Percentiles rank a stretch among this genome's conserved stretches.
phyloP scores from a whole-genome alignment of 2,797 vertebrate genomes.

The Propithecus perrieri region DNA sequence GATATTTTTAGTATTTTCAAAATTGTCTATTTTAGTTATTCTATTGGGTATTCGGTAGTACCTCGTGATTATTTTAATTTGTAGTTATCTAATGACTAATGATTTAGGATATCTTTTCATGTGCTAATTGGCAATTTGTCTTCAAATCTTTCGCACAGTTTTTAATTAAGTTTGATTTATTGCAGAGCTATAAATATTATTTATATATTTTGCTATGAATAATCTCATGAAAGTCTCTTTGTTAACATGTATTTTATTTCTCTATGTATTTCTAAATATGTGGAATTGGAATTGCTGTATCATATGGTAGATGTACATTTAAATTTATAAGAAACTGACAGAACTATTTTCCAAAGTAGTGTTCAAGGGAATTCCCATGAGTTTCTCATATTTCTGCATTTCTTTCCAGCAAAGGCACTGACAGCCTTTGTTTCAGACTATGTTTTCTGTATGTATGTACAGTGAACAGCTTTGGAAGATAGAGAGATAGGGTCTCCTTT shows the following conservation, averaged over 20 bases:
- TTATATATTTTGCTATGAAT: not conserved
- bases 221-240: not conserved
- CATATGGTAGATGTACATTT: not conserved
- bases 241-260: not conserved
- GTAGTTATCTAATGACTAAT: not conserved
- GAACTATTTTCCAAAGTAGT: not conserved
- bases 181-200: not conserved
- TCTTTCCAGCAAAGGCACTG: not conserved
- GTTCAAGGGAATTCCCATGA: not conserved
- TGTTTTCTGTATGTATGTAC: not conserved
- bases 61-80: not conserved
- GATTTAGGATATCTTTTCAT: not conserved
- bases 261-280: not conserved
- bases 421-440: not conserved
- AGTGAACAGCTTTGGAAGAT: not conserved
- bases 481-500: not conserved
- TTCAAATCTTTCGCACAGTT: not conserved
- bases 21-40: not conserved
- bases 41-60: not conserved
- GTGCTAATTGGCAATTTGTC: not conserved
- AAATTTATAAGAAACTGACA: not conserved
- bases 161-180: not conserved
- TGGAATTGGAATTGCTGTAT: not conserved
- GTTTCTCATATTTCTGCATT: not conserved
- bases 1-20: not conserved